Evolutionary conservation across 2,888 invertebrate species (phyloP), one percentile per base, ranked within the genome.

Genomic region (Alsophila aescularia): DNA sequence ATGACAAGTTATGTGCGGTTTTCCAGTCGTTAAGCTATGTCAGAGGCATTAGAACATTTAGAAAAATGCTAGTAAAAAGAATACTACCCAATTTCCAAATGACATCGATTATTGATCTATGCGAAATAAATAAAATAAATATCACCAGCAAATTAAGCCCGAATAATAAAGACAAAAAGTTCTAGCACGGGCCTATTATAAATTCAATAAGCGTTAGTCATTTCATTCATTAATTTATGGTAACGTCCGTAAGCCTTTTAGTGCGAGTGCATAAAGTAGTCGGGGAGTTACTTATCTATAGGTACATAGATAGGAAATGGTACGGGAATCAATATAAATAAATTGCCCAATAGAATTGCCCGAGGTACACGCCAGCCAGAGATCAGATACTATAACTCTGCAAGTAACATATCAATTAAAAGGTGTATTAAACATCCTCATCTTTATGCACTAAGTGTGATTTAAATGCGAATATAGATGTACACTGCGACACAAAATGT

Each of bases 371-470:
- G 81, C 73, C 65, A 73, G 71, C 72, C 70, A 68, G 70, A 70
- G 79, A 87, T 84, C 86, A 83, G 80, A 81, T 81, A 79, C 82
- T 72, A 89, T 87, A 85, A 85, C 77, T 87, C 85, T 87, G 70
- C 83, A 83, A 73, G 81, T 83, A 87, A 89, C 87, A 81, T 88
- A 86, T 88, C 88, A 89, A 90, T 90, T 88, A 88, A 85, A 83
- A 74, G 70, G 73, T 77, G 77, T 81, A 83, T 85, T 85, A 82
- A 84, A 82, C 80, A 79, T 80, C 76, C 78, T 72, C 79, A 72
- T 75, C 73, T 76, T 71, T 62, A 75, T 77, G 72, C 73, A 70
- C 70, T 72, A 74, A 69, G 73, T 77, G 76, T 70, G 78, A 81
- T 79, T 81, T 76, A 79, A 82, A 80, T 72, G 70, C 67, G 72